Base-by-base conservation (phyloP, 1,140 invertebrate species). In the Drosophila oshimai region DNA sequence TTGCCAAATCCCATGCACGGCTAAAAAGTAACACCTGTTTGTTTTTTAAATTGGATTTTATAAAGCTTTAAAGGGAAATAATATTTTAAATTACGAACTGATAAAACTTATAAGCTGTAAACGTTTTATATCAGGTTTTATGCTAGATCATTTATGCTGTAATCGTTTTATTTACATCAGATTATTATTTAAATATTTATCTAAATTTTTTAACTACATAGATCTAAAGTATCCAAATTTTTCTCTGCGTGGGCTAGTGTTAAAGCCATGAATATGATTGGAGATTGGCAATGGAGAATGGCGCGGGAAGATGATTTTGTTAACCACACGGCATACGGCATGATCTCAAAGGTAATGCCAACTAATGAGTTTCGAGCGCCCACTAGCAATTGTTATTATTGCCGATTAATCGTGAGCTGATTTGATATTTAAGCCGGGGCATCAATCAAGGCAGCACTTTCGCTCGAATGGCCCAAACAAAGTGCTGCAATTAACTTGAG, bases 401-500 rank as follows among this genome's bases (percentile, higher is more conserved):
- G 71, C 61, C 50, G 39, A 44, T 75, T 70, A 58, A 60, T 50
- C 53, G 74, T 80, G 72, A 79, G 60, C 44, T 29, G 58, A 67
- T 77, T 77, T 72, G 37, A 51, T 72, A 37, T 50, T 65, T 74
- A 67, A 71, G 57, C 64, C 44, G 28, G 53, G 28, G 53, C 46
- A 71, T 75, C 74, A 51, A 80, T 75, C 65, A 79, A 50, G 53
- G 37, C 49, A 64, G 65, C 54, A 70, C 77, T 81, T 81, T 81
- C 77, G 60, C 77, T 61, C 26, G 58, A 79, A 76, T 53, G 44
- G 60, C 4, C 54, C 39, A 60, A 60, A 55, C 77, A 81, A 81
- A 81, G 76, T 55, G 67, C 28, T 41, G 77, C 60, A 81, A 81
- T 81, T 81, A 81, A 50, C 26, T 46, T 36, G 55, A 61, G 36